phyloP scores from a whole-genome alignment of 92 coral and sea anemone genomes.

The Nematostella vectensis region DNA sequence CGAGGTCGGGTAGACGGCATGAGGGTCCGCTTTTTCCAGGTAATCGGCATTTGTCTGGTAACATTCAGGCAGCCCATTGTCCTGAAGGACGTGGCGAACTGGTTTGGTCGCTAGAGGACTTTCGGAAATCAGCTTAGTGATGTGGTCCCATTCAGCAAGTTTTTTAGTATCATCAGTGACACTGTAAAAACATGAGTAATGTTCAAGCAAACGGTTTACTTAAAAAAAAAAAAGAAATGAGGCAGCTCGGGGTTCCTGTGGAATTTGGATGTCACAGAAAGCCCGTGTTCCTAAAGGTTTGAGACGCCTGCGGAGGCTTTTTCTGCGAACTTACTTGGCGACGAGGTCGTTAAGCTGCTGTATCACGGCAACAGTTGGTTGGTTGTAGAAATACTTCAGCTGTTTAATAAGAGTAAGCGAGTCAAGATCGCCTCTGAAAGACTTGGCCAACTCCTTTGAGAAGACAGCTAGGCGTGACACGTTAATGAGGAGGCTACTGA shows the following conservation, averaged over 20 bases:
- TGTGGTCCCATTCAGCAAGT: conserved; percentile 16
- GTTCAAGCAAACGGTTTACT: too few relatives aligned
- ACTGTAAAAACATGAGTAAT: too few relatives aligned
- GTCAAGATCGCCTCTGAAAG: conserved; percentile 40
- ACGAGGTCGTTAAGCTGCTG: conserved; percentile 29
- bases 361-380: conserved; percentile 24
- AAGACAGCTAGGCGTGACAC: conserved; percentile 33
- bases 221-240: too few relatives aligned
- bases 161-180: conserved; percentile 4
- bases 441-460: conserved; percentile 39
- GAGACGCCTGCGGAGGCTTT: too few relatives aligned
- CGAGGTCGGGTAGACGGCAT: conserved; percentile 54
- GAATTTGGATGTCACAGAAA: too few relatives aligned
- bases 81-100: conserved; percentile 26
- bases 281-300: too few relatives aligned
- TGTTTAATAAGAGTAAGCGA: conserved; percentile 38
- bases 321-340: conserved; percentile 17
- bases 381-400: conserved; percentile 41
- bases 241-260: too few relatives aligned
- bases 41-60: conserved; percentile 42
- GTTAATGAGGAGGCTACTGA: conserved; percentile 30
- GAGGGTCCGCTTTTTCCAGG: conserved; percentile 41
- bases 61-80: conserved; percentile 12
- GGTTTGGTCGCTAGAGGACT: conserved; percentile 11
- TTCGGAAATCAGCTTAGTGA: conserved; percentile 9